Conservation (phyloP, 2,113 vertebrate species). For the Cepphus grylle region DNA sequence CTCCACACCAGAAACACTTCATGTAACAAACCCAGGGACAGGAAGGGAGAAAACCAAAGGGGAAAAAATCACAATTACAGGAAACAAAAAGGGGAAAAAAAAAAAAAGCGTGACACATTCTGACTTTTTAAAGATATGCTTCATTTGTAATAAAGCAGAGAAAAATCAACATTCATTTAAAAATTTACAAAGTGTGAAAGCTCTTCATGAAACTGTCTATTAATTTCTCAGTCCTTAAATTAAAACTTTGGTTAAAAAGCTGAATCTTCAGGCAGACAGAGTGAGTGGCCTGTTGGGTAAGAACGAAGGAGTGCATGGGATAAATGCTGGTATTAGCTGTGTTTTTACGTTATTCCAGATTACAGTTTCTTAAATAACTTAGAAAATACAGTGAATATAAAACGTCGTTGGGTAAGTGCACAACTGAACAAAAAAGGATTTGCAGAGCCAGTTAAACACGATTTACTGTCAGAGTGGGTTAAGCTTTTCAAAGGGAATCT, state of each 20-base stretch:
- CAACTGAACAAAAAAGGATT: not conserved
- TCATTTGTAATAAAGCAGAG: not conserved
- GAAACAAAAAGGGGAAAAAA: not conserved
- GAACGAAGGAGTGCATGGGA: not conserved
- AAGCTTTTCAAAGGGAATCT: not conserved
- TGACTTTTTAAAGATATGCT: not conserved
- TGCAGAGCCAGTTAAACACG: not conserved
- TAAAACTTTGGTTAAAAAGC: not conserved
- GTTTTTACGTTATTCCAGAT: not conserved
- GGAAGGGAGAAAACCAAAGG: not conserved
- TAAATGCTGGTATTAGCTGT: not conserved
- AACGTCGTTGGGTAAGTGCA: fast-evolving
- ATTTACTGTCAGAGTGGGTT: not conserved
- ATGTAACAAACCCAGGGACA: not conserved
- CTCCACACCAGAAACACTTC: not conserved
- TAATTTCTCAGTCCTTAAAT: not conserved
- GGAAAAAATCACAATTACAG: not conserved
- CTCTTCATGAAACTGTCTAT: not conserved
- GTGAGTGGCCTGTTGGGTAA: not conserved
- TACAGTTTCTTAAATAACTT: not conserved
- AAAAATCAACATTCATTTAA: not conserved
- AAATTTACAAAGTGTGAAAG: not conserved
- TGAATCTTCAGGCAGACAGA: not conserved
- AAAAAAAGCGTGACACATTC: not conserved
- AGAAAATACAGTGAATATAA: not conserved